Evolutionary conservation across 2,113 vertebrate species (phyloP).

Genomic region (Lontra canadensis): DNA sequence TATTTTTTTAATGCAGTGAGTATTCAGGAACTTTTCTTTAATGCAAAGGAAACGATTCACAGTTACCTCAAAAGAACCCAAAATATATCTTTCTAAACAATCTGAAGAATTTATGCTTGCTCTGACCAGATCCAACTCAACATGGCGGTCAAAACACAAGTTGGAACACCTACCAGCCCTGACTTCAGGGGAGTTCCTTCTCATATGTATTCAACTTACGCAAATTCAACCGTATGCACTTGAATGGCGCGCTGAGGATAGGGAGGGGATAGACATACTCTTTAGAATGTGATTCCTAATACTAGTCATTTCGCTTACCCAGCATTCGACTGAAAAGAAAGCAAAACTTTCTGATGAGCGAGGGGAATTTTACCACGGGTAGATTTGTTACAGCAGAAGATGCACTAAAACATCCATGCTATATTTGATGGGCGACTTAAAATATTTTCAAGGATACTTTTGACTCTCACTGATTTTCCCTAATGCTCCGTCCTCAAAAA

Average conservation of each 20-base stretch:
- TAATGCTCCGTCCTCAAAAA: neutral
- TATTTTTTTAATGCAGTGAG: neutral
- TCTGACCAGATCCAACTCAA: neutral
- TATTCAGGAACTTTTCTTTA: neutral
- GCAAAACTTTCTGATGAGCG: neutral
- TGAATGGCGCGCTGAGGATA: neutral
- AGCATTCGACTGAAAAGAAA: neutral
- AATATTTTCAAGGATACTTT: neutral
- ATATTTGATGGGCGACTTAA: neutral
- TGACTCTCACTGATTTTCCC: neutral
- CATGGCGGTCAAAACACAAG: neutral
- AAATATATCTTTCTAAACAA: conserved; percentile 34
- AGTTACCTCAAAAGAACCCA: conserved; percentile 1
- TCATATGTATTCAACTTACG: neutral
- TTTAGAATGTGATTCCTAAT: neutral
- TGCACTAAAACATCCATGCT: neutral
- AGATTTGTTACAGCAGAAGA: neutral
- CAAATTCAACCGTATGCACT: neutral
- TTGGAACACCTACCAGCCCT: neutral
- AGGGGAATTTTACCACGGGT: neutral
- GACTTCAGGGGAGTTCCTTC: neutral
- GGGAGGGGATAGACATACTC: neutral
- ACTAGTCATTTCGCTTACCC: neutral
- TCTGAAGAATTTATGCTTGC: neutral
- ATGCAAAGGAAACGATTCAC: neutral